A percentile compares a stretch with the other conserved stretches of the same genome.
Conservation (phyloP, 2,797 vertebrate species). For the Kryptolebias ocellatus region DNA sequence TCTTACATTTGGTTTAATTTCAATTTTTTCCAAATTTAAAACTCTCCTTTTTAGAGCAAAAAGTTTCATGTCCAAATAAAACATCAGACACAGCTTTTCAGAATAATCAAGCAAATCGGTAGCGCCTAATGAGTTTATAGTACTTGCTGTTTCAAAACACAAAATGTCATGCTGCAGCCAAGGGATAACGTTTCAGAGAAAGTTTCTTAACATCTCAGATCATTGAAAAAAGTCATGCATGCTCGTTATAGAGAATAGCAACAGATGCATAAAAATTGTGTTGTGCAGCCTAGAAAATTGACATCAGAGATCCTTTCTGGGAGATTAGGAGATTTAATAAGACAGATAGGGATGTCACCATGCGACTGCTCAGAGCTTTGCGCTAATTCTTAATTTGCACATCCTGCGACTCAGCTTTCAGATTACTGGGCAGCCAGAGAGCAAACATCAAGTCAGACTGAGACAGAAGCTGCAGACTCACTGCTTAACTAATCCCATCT, state of each 20-base stretch:
- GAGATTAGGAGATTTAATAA: conserved; percentile 24
- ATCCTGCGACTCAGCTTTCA: conserved; percentile 24
- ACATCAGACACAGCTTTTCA: no score
- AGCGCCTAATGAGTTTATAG: neutral
- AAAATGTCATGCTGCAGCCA: neutral
- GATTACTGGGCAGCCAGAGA: conserved; percentile 28
- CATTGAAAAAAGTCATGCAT: neutral
- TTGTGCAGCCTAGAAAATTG: neutral
- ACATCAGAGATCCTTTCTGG: neutral
- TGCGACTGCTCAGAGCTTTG: conserved; percentile 19
- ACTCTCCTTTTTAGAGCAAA: no score
- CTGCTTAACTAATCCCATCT: conserved; percentile 39
- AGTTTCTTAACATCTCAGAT: neutral
- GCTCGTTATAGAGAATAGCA: no score
- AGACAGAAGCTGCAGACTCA: conserved; percentile 13
- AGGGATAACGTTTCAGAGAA: neutral
- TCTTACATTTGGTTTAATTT: no score
- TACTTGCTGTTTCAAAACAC: neutral
- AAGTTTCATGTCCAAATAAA: no score
- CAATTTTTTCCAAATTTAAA: no score
- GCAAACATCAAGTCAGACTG: conserved; percentile 19
- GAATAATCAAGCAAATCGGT: no score
- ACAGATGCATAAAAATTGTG: neutral
- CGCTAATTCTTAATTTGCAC: conserved; percentile 30
- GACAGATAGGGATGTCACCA: conserved; percentile 23